phyloP scores from a whole-genome alignment of 2,113 vertebrate genomes.

The Pomatostomus ruficeps region DNA sequence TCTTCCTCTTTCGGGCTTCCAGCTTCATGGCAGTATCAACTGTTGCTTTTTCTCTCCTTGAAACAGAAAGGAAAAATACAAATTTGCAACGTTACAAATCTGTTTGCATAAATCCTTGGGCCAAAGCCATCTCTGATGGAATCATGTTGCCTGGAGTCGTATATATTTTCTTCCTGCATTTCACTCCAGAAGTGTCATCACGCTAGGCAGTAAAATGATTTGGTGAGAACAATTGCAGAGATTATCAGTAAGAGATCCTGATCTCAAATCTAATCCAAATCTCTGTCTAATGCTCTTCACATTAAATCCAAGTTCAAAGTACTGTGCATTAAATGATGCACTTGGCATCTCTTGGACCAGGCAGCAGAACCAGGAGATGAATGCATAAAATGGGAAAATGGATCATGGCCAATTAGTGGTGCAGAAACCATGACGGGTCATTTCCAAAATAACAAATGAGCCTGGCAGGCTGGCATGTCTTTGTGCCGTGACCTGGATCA shows the following conservation, averaged over 20 bases:
- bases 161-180: not conserved
- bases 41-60: not conserved
- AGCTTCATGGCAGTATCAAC: not conserved
- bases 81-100: not conserved
- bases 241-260: conserved; percentile 7
- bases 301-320: not conserved
- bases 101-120: conserved; percentile 35
- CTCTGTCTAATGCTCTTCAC: not conserved
- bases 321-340: not conserved
- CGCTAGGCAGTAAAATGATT: not conserved
- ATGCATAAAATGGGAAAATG: conserved; percentile 22
- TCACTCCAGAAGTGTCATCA: not conserved
- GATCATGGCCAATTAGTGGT: conserved; percentile 39
- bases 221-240: conserved; percentile 1
- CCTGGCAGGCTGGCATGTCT: conserved; percentile 16
- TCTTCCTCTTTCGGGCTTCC: not conserved
- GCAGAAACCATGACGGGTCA: conserved; percentile 21
- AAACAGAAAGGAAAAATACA: conserved; percentile 19
- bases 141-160: not conserved
- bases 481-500: conserved; percentile 46
- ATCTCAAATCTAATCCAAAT: conserved; percentile 28
- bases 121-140: not conserved
- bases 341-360: not conserved
- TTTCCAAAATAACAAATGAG: conserved; percentile 57
- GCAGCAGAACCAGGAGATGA: conserved; percentile 34